phyloP scores from a whole-genome alignment of 2,888 invertebrate species.

The Polietes domitor region DNA sequence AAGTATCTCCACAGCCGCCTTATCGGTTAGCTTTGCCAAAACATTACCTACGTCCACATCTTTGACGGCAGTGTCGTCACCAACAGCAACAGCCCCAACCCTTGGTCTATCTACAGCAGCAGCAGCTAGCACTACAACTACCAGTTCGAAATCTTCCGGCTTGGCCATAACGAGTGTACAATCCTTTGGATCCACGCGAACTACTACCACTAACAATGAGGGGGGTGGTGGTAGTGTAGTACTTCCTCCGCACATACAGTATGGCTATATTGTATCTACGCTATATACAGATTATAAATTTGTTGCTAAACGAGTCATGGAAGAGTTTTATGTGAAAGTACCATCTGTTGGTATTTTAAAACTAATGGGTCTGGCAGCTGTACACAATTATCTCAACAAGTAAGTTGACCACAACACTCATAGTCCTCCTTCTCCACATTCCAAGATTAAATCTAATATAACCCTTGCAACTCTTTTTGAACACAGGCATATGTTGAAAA shows the following conservation, averaged over 20 bases:
- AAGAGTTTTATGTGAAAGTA: constrained; percentile 73
- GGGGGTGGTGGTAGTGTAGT: background rate
- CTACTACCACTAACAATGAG: background rate
- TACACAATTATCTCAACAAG: constrained; percentile 75
- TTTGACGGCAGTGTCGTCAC: background rate
- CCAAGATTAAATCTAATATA: background rate
- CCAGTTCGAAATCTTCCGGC: constrained; percentile 7
- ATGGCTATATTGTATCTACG: constrained; percentile 72
- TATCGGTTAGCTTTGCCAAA: background rate
- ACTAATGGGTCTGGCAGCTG: constrained; percentile 69
- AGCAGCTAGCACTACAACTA: background rate
- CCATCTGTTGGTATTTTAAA: constrained; percentile 72
- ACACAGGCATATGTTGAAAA: constrained; percentile 68
- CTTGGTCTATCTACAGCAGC: background rate
- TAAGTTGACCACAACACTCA: constrained; percentile 66
- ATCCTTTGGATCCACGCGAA: constrained; percentile 51
- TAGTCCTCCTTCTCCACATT: no score
- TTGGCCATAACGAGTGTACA: constrained; percentile 61
- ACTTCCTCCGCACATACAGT: constrained; percentile 60
- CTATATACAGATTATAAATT: constrained; percentile 71
- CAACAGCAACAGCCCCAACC: background rate
- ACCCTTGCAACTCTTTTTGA: no score
- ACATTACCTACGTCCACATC: background rate
- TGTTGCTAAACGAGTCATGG: constrained; percentile 71
- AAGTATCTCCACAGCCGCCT: constrained; percentile 20